Conservation (phyloP, 1,140 invertebrate species). For the Drosophila biarmipes region DNA sequence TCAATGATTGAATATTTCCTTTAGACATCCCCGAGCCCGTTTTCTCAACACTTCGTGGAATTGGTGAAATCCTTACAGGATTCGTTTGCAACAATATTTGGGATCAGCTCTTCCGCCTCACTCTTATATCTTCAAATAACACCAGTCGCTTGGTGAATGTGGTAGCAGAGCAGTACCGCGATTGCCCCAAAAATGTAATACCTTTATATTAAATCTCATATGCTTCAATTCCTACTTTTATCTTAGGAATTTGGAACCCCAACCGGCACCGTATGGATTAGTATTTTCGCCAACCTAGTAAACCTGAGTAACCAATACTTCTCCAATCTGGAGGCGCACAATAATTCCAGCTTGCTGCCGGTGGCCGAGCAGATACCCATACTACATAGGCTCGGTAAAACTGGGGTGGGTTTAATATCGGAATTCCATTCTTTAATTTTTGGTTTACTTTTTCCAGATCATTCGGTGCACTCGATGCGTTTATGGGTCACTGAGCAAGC, state of each 20-base stretch:
- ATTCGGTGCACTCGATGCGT: constrained; percentile 90
- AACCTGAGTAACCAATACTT: constrained; percentile 80
- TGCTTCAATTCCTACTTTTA: neutral
- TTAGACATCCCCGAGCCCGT: constrained; percentile 88
- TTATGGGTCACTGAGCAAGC: constrained; percentile 90
- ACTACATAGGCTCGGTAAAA: constrained; percentile 88
- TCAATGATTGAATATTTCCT: neutral
- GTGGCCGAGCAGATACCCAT: constrained; percentile 92
- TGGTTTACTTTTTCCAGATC: constrained; percentile 85
- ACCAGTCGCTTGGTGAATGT: constrained; percentile 57
- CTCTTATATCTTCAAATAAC: constrained; percentile 66
- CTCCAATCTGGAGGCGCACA: constrained; percentile 64
- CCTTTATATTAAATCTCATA: neutral
- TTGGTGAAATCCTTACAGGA: constrained; percentile 90
- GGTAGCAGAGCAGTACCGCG: constrained; percentile 63
- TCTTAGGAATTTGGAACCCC: constrained; percentile 66
- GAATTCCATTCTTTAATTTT: neutral
- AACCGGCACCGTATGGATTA: constrained; percentile 75
- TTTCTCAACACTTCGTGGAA: constrained; percentile 88
- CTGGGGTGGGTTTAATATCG: neutral
- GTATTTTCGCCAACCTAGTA: constrained; percentile 73
- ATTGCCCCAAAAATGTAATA: constrained; percentile 66
- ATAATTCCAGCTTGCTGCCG: constrained; percentile 87
- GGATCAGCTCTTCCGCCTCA: constrained; percentile 88
- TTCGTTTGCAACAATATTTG: constrained; percentile 90